Percentiles rank a stretch among this genome's conserved stretches.
Evolutionary conservation across 2,113 vertebrate genomes (phyloP).

Genomic region (Mesitornis unicolor): DNA sequence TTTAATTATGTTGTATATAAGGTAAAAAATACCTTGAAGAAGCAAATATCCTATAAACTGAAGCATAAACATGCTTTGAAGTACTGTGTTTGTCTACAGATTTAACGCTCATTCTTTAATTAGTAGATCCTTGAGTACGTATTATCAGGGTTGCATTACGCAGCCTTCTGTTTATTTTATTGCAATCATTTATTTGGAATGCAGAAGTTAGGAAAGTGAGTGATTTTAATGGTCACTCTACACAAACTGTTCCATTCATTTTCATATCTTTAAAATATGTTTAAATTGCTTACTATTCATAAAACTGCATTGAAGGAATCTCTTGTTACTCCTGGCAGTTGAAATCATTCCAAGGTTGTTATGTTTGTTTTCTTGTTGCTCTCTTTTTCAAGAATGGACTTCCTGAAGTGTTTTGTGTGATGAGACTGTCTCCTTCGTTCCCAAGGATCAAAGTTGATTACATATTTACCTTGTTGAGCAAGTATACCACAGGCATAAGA

Average conservation of each 20-base stretch:
- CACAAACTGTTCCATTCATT: not conserved
- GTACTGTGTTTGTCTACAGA: not conserved
- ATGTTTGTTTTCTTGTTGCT: conserved; percentile 1
- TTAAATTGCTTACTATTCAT: not conserved
- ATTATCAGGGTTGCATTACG: not conserved
- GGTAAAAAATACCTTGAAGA: not conserved
- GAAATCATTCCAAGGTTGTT: not conserved
- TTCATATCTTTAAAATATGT: not conserved
- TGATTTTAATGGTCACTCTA: not conserved
- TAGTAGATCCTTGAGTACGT: not conserved
- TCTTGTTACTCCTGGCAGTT: not conserved
- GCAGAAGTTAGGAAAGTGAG: not conserved
- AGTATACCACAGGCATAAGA: conserved; percentile 85
- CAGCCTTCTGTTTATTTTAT: not conserved
- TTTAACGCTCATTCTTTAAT: not conserved
- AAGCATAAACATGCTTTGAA: not conserved
- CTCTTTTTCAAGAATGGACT: conserved; percentile 57
- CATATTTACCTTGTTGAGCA: conserved; percentile 84
- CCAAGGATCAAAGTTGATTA: conserved; percentile 77
- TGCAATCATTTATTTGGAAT: not conserved
- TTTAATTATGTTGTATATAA: not conserved
- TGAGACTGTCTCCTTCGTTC: conserved; percentile 79
- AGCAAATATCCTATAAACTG: not conserved
- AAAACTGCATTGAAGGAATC: not conserved
- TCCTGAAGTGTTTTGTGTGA: conserved; percentile 86